phyloP scores from a whole-genome alignment of 2,797 vertebrate species.

The Acrossocheilus wenchowensis region DNA sequence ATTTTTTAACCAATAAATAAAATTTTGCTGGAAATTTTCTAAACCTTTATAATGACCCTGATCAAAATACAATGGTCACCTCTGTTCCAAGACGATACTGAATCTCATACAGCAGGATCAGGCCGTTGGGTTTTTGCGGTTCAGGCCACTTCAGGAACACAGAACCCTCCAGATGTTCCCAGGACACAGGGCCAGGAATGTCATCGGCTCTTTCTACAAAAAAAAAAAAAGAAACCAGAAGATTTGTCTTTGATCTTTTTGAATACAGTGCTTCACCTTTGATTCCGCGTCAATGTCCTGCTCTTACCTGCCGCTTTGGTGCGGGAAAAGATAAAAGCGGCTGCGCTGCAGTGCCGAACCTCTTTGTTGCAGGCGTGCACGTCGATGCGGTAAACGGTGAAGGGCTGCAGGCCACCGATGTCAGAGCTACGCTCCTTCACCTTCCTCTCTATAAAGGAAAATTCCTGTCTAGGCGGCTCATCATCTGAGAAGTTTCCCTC shows the following conservation, averaged over 20 bases:
- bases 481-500: conserved; percentile 76
- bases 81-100: conserved; percentile 88
- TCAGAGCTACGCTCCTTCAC: conserved; percentile 88
- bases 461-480: conserved; percentile 80
- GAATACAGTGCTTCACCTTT: too few species aligned
- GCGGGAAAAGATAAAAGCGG: conserved; percentile 94
- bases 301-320: conserved; percentile 91
- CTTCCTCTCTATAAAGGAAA: conserved; percentile 85
- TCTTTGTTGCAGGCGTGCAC: conserved; percentile 95
- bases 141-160: conserved; percentile 90
- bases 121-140: conserved; percentile 88
- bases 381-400: conserved; percentile 95
- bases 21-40: background rate
- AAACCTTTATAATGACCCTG: background rate
- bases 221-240: conserved; percentile 13
- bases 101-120: conserved; percentile 96
- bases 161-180: conserved; percentile 85
- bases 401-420: conserved; percentile 88
- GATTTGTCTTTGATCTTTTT: background rate
- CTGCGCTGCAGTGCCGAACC: conserved; percentile 90
- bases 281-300: background rate
- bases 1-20: background rate
- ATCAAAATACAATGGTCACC: conserved; percentile 70
- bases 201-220: conserved; percentile 91
- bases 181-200: conserved; percentile 86